Evolutionary conservation across 2,888 invertebrate species (phyloP).

Genomic region (Heliconius hortense): DNA sequence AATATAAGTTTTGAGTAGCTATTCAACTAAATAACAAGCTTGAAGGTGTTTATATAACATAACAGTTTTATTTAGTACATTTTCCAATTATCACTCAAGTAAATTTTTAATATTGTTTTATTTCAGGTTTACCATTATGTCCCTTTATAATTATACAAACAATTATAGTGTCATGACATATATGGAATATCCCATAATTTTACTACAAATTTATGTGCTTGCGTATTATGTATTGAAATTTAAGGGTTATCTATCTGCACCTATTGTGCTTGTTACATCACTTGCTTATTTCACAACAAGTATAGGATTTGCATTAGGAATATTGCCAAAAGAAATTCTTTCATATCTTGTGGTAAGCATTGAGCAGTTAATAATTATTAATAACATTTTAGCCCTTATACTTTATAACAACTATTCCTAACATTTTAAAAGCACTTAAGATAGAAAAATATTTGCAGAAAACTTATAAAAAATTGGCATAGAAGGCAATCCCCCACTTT

Average conservation of each 20-base stretch:
- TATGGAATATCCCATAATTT: slow-evolving; percentile 91
- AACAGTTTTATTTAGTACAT: neutral
- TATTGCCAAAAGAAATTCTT: slow-evolving; percentile 76
- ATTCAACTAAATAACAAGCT: neutral
- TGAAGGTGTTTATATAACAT: neutral
- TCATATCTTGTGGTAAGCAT: slow-evolving; percentile 85
- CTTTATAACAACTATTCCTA: neutral
- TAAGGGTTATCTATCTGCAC: slow-evolving; percentile 78
- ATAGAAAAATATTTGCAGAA: too few species aligned
- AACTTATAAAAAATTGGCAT: too few species aligned
- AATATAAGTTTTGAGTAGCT: neutral
- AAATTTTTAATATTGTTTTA: slow-evolving; percentile 40
- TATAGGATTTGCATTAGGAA: slow-evolving; percentile 54
- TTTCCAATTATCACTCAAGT: neutral
- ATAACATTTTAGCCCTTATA: slow-evolving; percentile 45
- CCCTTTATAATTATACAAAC: slow-evolving; percentile 90
- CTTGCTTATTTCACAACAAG: slow-evolving; percentile 61
- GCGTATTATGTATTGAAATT: slow-evolving; percentile 87
- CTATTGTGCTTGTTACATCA: slow-evolving; percentile 54
- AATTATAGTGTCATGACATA: slow-evolving; percentile 88
- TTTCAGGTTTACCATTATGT: slow-evolving; percentile 89
- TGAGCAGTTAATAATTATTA: slow-evolving; percentile 20
- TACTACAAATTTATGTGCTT: slow-evolving; percentile 88
- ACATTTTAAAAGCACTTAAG: too few species aligned
- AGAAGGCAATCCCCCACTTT: too few species aligned